Evolutionary conservation across 2,888 invertebrate genomes (phyloP).

Genomic region (Microctonus hyperodae): DNA sequence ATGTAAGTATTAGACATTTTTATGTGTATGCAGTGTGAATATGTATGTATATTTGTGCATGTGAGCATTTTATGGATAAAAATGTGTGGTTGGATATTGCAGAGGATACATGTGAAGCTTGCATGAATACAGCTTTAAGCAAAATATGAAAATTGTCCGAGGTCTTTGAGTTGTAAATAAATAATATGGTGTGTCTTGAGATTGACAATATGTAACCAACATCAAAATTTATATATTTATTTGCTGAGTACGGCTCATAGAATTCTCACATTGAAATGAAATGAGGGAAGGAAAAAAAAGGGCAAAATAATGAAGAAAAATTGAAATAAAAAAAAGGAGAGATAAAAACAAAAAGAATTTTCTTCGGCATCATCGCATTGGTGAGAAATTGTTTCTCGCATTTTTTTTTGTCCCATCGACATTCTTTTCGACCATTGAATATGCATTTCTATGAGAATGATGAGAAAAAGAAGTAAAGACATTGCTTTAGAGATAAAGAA

Average conservation of each 20-base stretch:
- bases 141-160: constrained; percentile 5
- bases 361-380: neutral
- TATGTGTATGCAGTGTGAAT: too few species aligned
- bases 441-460: neutral
- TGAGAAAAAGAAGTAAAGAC: neutral
- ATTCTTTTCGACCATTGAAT: neutral
- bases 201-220: neutral
- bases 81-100: neutral
- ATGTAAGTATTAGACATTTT: too few species aligned
- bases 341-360: neutral
- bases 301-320: neutral
- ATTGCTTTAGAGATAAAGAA: neutral
- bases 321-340: too few species aligned
- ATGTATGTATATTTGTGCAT: too few species aligned
- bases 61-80: too few species aligned
- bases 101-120: neutral
- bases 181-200: neutral
- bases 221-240: neutral
- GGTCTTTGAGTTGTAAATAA: constrained; percentile 20
- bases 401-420: constrained; percentile 8
- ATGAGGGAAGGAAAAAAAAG: neutral
- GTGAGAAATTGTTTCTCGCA: neutral
- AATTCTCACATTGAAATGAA: constrained; percentile 10
- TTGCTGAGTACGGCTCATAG: constrained; percentile 1
- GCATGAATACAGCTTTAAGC: neutral